These are phyloP conservation scores for Cercocebus atys DNA, from an alignment of 2,113 vertebrate genomes.

Conservation along the genomic window DNA sequence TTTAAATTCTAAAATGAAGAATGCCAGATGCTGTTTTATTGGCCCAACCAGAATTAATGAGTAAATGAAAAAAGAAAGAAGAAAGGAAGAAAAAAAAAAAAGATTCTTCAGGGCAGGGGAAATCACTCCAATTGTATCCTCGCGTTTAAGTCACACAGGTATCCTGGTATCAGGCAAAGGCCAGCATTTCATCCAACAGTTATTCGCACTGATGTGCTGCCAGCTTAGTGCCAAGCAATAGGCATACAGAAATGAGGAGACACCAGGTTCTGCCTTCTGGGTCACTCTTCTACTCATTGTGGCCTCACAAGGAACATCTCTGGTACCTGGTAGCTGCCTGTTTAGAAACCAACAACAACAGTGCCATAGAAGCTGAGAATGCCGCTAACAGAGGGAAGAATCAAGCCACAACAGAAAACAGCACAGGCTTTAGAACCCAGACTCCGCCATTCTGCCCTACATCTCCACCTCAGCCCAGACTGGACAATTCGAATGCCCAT, in stretches of 20 bases:
- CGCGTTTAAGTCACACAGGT: neutral
- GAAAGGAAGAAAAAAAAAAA: neutral
- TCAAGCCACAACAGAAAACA: neutral
- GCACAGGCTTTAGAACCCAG: no score
- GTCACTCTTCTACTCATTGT: neutral
- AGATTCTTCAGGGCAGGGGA: neutral
- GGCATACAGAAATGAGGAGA: neutral
- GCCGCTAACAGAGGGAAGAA: neutral
- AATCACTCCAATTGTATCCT: conserved; percentile 35
- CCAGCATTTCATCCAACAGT: neutral
- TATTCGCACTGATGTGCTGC: neutral
- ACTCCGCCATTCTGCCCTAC: no score
- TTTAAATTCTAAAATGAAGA: conserved; percentile 68
- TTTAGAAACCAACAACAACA: neutral
- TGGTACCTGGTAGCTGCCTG: neutral
- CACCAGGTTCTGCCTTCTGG: neutral
- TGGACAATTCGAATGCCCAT: no score
- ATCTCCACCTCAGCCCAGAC: no score
- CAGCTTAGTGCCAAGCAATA: neutral
- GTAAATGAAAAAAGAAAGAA: neutral
- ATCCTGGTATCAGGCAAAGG: neutral
- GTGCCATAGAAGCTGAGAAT: neutral
- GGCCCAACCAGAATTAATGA: conserved; percentile 54
- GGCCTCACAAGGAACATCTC: neutral
- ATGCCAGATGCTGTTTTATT: conserved; percentile 48